These are phyloP conservation scores for Greenwoodochromis staneri DNA, from an alignment of 2,113 vertebrate species.

Conservation along the genomic window DNA sequence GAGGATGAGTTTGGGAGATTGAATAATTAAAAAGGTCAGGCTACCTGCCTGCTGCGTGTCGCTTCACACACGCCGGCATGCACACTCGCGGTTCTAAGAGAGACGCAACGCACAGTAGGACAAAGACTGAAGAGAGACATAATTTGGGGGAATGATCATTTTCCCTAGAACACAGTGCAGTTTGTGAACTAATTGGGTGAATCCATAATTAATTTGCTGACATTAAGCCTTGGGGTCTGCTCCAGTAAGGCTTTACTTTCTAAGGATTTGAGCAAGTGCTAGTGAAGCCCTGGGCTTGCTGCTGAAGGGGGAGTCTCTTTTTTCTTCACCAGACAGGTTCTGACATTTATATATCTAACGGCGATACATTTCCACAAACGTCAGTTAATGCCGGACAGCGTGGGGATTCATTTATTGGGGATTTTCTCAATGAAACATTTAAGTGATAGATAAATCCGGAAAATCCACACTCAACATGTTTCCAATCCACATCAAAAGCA, in stretches of 20 bases:
- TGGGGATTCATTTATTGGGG: background rate
- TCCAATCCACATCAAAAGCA: background rate
- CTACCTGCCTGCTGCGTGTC: constrained; percentile 58
- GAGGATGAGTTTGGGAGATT: constrained; percentile 55
- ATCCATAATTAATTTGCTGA: constrained; percentile 67
- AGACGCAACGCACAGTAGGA: constrained; percentile 17
- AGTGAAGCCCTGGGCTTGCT: constrained; percentile 11
- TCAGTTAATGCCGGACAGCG: background rate
- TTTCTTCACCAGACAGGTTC: background rate
- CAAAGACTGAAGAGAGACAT: constrained; percentile 38
- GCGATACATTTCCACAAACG: background rate
- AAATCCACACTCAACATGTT: constrained; percentile 21
- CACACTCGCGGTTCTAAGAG: background rate
- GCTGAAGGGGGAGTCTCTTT: constrained; percentile 14
- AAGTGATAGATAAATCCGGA: constrained; percentile 11
- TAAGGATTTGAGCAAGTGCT: constrained; percentile 25
- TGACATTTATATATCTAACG: constrained; percentile 34
- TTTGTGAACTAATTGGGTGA: constrained; percentile 67
- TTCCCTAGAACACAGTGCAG: constrained; percentile 51
- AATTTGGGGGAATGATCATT: constrained; percentile 48
- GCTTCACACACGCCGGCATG: background rate
- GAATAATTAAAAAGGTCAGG: constrained; percentile 77
- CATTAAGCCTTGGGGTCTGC: constrained; percentile 61
- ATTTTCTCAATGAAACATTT: background rate
- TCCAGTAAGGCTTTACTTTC: constrained; percentile 41